A percentile compares a stretch with the other conserved stretches of the same genome.
These are phyloP conservation scores for Eudyptes chrysolophus DNA, from an alignment of 2,113 vertebrate species.

Conservation along the genomic window DNA sequence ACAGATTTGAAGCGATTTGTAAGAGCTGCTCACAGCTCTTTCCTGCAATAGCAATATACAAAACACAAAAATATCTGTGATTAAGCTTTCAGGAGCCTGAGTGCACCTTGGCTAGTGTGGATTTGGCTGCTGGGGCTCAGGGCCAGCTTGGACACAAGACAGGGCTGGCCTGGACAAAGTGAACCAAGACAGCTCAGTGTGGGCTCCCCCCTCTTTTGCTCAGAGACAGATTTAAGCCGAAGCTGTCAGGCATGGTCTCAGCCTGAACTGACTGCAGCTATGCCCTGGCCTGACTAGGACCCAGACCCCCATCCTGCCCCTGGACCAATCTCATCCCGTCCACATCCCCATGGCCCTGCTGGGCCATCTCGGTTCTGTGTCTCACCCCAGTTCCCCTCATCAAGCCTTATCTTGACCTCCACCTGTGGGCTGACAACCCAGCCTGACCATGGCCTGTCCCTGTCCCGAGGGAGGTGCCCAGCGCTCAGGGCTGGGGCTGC, in stretches of 20 bases:
- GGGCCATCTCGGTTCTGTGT: neutral
- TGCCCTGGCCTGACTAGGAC: neutral
- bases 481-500: accelerated
- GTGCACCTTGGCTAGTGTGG: accelerated
- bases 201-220: neutral
- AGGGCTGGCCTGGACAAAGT: neutral
- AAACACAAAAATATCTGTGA: neutral
- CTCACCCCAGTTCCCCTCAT: neutral
- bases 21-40: neutral
- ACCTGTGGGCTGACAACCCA: neutral
- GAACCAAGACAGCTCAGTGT: neutral
- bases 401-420: neutral
- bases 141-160: neutral
- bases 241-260: neutral
- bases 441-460: too few relatives aligned
- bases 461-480: accelerated
- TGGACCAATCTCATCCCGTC: accelerated
- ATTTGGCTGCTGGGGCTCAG: neutral
- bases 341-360: neutral
- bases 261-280: neutral
- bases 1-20: neutral
- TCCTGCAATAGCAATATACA: neutral
- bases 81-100: neutral
- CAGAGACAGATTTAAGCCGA: neutral
- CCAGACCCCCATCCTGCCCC: neutral